Base-by-base conservation (phyloP, 2,888 invertebrate genomes). In the Acrocera orbiculus region DNA sequence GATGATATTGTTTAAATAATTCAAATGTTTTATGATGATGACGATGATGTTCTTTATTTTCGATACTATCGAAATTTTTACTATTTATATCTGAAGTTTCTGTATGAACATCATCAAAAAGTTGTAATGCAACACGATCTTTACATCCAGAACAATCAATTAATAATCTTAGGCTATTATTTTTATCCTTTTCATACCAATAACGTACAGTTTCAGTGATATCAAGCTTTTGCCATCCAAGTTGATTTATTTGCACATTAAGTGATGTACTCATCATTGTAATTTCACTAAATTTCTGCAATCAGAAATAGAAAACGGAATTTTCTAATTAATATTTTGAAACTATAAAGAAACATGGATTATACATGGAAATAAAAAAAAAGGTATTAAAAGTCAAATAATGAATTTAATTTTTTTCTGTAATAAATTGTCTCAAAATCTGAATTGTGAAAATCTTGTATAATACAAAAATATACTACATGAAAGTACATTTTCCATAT, bases 201-300 rank as follows among this genome's bases (percentile, higher is more conserved):
- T 69, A 66, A 44, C 73, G 71, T 38, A 82, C 81, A 30, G 77
- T 77, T 39, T 66, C 63, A 41, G 85, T 83, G 46, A 89, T 67
- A 62, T 89, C 83, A 46, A 89, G 67, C 48, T 82, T 80, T 58
- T 82, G 80, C 89, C 89, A 89, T 30, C 82, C 86, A 42, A 77
- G 66, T 41, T 70, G 65, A 30, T 70, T 65, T 35, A 73, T 66
- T 51, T 75, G 66, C 46, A 77, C 64, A 31, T 62, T 52, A 38
- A 64, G 59, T 7, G 69, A 66, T 26, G 66, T 62, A 44, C 67
- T 57, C 54, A 75, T 54, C 52, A 67, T 64, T 33, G 72, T 66
- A 33, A 66, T 58, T 42, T 68, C 62, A 48, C 68, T 67, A 44
- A 71, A 68, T 11, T 32, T 24, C 26, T 28, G 29, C 9, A 33